Evolutionary conservation across 2,888 invertebrate species (phyloP).

Genomic region (Amorpha juglandis): DNA sequence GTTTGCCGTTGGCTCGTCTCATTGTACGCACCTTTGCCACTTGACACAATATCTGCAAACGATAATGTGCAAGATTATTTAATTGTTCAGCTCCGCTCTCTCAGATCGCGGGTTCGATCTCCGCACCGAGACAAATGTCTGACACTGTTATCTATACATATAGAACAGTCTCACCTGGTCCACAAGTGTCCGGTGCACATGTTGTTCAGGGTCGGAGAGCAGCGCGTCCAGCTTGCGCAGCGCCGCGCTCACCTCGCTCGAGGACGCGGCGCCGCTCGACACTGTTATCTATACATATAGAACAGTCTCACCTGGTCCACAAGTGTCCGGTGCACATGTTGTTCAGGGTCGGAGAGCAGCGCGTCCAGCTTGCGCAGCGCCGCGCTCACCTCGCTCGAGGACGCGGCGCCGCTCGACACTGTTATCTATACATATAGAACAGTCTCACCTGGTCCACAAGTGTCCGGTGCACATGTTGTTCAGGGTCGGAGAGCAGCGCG

Average conservation of each 20-base stretch:
- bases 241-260: slow-evolving; percentile 5
- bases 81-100: too few relatives aligned
- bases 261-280: background rate
- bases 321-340: background rate
- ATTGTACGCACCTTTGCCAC: slow-evolving; percentile 4
- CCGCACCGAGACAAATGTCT: too few relatives aligned
- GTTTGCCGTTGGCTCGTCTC: slow-evolving; percentile 1
- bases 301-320: background rate
- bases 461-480: background rate
- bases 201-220: background rate
- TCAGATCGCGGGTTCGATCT: too few relatives aligned
- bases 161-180: background rate
- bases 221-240: slow-evolving; percentile 7
- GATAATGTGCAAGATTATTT: background rate
- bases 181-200: background rate
- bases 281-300: too few relatives aligned
- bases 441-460: background rate
- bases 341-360: background rate
- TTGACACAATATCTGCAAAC: background rate
- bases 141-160: too few relatives aligned
- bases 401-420: background rate
- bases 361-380: slow-evolving; percentile 13
- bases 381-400: background rate
- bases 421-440: background rate
- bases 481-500: background rate